Base-by-base conservation (phyloP, 2,113 vertebrate genomes). In the Gadus macrocephalus region DNA sequence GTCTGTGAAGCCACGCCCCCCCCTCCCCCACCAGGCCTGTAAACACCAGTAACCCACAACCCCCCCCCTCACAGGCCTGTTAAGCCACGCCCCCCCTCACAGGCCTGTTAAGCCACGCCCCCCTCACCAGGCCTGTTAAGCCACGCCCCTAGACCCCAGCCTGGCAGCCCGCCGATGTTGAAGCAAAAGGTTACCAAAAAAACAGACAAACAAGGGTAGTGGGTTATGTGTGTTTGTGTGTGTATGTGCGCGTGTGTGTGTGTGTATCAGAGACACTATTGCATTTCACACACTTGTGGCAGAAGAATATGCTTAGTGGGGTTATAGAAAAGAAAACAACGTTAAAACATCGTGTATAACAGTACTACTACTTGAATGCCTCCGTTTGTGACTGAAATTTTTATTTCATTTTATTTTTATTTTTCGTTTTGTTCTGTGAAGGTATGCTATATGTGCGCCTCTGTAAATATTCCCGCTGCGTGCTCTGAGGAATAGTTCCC, bases 301-400 rank as follows among this genome's bases (percentile, higher is more conserved):
- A 59, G 66, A 75, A 80, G 78, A 86, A 85, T 70, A 90, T 91
- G 86, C 87, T 92, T 88, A 93, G 91, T 92, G 92, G 91, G 91
- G 91, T 93, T 92, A 91, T 93, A 91, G 77, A 85, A 81, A 86
- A 83, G 70, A 85, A 75, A 84, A 83, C 85, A 86, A 86, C 77
- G 79, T 74, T 91, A 93, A 91, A 93, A 92, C 91, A 93, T 95
- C 92, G 92, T 95, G 93, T 96, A 95, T 97, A 95, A 94, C 94
- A 96, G 95, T 95, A 96, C 95, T 95, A 96, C 94, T 97, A 97
- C 97, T 98, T 98, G 97, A 98, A 98, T 97, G 96, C 95, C 95
- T 98, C 93, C 92, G 89, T 93, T 92, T 92, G 95, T 99, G 95
- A 98, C 95, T 96, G 95, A 96, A 91, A 89, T 91, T 92, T 94